Conservation (phyloP, 1,140 invertebrate genomes). For the Hestina assimilis region DNA sequence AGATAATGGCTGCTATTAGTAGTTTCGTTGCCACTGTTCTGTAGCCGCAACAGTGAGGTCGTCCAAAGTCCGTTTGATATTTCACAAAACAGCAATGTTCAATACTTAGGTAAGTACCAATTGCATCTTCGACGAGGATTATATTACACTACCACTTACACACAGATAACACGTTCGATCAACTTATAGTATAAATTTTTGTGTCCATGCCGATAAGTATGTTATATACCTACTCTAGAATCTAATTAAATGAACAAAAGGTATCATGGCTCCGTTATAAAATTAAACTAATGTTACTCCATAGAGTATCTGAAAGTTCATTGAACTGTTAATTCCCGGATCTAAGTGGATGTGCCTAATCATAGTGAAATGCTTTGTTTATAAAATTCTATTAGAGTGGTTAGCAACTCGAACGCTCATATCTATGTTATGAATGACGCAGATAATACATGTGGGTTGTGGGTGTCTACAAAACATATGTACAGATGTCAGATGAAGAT, state of each 20-base stretch:
- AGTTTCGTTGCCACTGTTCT: too few species aligned
- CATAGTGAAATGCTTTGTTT: conserved; percentile 32
- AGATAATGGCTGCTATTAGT: too few species aligned
- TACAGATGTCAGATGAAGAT: conserved; percentile 21
- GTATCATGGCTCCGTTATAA: neutral
- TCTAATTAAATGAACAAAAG: neutral
- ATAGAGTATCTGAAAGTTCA: conserved; percentile 29
- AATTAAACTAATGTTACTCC: neutral
- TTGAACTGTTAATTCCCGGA: conserved; percentile 47
- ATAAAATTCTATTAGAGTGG: conserved; percentile 28
- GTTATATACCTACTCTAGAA: neutral
- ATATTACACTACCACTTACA: neutral
- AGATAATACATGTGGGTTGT: conserved; percentile 7
- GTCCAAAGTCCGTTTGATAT: too few species aligned
- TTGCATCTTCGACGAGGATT: too few species aligned
- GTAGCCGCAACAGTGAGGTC: too few species aligned
- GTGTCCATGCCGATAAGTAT: neutral
- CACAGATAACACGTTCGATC: neutral
- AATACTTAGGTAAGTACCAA: too few species aligned
- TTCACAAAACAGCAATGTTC: too few species aligned
- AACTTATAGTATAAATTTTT: neutral
- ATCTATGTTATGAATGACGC: conserved; percentile 15
- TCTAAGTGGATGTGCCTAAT: conserved; percentile 38
- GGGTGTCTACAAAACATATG: conserved; percentile 16
- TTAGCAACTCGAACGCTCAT: conserved; percentile 19